Conservation (phyloP, 2,113 vertebrate genomes). For the Nerophis ophidion region DNA sequence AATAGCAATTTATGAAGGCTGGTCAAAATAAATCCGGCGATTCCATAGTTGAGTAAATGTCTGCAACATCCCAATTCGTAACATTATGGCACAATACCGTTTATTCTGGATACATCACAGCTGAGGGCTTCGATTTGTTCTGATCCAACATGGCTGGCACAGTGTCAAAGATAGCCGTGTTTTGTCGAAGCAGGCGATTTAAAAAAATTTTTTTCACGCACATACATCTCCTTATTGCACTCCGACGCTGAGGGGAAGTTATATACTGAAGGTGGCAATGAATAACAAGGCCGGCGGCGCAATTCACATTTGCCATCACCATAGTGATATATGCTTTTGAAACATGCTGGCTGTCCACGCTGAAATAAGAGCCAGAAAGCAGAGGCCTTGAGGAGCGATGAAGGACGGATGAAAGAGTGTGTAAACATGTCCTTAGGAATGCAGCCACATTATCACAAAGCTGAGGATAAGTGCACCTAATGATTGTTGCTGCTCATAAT, state of each 20-base stretch:
- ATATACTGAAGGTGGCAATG: constrained; percentile 18
- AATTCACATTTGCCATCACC: constrained; percentile 21
- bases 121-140: constrained; percentile 20
- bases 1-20: neutral
- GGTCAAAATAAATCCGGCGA: neutral
- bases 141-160: constrained; percentile 13
- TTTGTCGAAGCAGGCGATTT: constrained; percentile 18
- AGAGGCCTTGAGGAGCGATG: constrained; percentile 25
- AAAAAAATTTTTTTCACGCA: constrained; percentile 19
- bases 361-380: constrained; percentile 23
- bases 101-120: constrained; percentile 11
- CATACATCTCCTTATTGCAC: constrained; percentile 9
- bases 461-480: neutral
- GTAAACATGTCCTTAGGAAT: constrained; percentile 11
- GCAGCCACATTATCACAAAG: neutral
- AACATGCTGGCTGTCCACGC: constrained; percentile 6
- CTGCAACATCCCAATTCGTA: constrained; percentile 2
- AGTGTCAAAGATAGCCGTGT: constrained; percentile 30
- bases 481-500: constrained; percentile 1
- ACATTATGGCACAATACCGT: constrained; percentile 9
- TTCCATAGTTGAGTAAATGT: constrained; percentile 5
- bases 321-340: constrained; percentile 44
- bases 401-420: constrained; percentile 33
- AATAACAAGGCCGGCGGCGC: constrained; percentile 18
- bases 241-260: constrained; percentile 5